Conservation (phyloP, 2,888 invertebrate species). For the Athrips mouffetella region DNA sequence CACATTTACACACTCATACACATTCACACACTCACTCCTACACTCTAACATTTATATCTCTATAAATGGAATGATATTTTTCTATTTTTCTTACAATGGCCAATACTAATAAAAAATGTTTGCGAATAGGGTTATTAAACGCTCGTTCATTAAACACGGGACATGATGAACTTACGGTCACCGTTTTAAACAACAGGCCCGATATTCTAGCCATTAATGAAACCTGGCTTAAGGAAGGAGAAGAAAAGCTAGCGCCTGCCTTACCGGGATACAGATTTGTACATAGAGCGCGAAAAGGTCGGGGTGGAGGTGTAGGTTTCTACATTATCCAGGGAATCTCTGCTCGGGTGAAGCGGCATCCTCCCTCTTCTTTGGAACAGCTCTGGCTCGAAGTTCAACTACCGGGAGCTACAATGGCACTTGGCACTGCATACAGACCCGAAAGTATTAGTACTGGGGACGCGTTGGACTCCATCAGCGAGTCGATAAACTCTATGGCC, state of each 20-base stretch:
- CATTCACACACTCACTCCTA: too few species aligned
- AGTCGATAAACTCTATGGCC: slow-evolving; percentile 18
- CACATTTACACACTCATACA: too few species aligned
- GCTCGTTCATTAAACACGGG: slow-evolving; percentile 19
- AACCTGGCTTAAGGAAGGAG: slow-evolving; percentile 18
- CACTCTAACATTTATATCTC: too few species aligned
- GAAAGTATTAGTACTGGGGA: slow-evolving; percentile 13
- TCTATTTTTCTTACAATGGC: too few species aligned
- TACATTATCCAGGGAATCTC: slow-evolving; percentile 15
- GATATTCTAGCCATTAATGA: slow-evolving; percentile 21
- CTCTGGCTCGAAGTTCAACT: slow-evolving; percentile 26
- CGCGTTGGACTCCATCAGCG: slow-evolving; percentile 22
- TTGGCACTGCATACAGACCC: slow-evolving; percentile 27
- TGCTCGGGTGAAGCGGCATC: slow-evolving; percentile 17
- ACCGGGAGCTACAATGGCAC: slow-evolving; percentile 20
- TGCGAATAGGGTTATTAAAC: slow-evolving; percentile 18
- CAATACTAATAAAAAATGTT: not conserved
- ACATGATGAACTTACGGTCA: slow-evolving; percentile 14
- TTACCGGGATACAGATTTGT: slow-evolving; percentile 12
- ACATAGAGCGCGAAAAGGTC: slow-evolving; percentile 2
- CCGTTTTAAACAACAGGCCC: slow-evolving; percentile 7
- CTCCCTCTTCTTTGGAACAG: slow-evolving; percentile 23
- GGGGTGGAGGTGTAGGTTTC: slow-evolving; percentile 21
- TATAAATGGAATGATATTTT: too few species aligned
- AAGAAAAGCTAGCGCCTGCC: slow-evolving; percentile 7